A percentile compares a stretch with the other conserved stretches of the same genome.
Conservation (phyloP, 1,140 invertebrate genomes). For the Ectropis grisescens region DNA sequence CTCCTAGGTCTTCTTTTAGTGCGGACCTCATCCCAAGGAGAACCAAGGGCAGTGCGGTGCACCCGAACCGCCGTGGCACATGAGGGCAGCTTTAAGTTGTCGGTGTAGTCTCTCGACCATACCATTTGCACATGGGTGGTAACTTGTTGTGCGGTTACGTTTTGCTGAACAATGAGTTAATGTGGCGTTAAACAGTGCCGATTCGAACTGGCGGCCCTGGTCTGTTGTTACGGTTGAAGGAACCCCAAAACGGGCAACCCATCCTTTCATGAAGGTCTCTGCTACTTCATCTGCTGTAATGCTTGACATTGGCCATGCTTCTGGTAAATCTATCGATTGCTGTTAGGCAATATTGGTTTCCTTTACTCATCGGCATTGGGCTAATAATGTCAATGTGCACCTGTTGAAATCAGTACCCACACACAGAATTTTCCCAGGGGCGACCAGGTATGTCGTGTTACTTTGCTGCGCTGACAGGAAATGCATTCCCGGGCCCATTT, state of each 20-base stretch:
- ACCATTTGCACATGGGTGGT: conserved; percentile 23
- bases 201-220: conserved; percentile 5
- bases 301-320: conserved; percentile 4
- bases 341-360: neutral
- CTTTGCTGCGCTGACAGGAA: neutral
- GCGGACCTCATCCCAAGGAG: conserved; percentile 28
- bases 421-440: neutral
- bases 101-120: conserved; percentile 36
- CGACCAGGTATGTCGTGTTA: neutral
- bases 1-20: conserved; percentile 16
- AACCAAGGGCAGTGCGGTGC: conserved; percentile 24
- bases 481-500: neutral
- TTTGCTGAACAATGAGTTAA: neutral
- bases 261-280: conserved; percentile 1
- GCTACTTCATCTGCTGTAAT: conserved; percentile 6
- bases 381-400: neutral
- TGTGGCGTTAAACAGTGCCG: neutral
- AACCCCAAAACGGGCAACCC: conserved; percentile 7
- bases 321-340: neutral
- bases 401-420: neutral
- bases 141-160: neutral
- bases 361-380: neutral
- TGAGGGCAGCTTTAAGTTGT: conserved; percentile 35
- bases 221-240: conserved; percentile 4
- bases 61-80: conserved; percentile 17